phyloP scores from a whole-genome alignment of 2,797 vertebrate genomes.

The Eptatretus atami region DNA sequence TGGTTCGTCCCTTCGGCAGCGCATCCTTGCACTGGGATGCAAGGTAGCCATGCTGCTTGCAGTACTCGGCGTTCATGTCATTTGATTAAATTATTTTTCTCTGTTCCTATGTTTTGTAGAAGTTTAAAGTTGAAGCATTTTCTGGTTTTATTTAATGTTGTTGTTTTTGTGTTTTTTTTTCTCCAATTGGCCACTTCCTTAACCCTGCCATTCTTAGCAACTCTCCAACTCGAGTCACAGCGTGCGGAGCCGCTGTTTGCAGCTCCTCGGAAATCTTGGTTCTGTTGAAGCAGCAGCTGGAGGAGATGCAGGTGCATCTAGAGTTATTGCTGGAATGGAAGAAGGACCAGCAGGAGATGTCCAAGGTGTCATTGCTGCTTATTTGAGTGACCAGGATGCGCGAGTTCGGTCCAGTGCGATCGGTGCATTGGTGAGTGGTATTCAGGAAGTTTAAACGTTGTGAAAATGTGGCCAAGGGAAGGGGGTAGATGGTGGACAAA shows the following conservation, averaged over 20 bases:
- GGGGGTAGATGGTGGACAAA: too few species aligned
- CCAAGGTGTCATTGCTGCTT: slow-evolving; percentile 66
- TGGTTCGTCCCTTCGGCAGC: slow-evolving; percentile 24
- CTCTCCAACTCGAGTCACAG: slow-evolving; percentile 57
- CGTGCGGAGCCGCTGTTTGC: slow-evolving; percentile 72
- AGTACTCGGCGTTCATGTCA: too few species aligned
- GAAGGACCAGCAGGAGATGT: slow-evolving; percentile 24
- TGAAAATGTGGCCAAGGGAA: too few species aligned
- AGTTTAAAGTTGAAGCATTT: too few species aligned
- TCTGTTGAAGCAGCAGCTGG: slow-evolving; percentile 21
- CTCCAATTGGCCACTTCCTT: too few species aligned
- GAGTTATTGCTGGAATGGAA: slow-evolving; percentile 26
- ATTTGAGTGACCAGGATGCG: slow-evolving; percentile 72
- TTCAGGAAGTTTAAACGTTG: too few species aligned
- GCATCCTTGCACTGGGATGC: slow-evolving; percentile 52
- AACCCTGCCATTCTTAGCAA: slow-evolving; percentile 18
- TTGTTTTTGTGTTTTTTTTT: too few species aligned
- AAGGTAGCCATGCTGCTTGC: slow-evolving; percentile 16
- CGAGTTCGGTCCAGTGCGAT: slow-evolving; percentile 66
- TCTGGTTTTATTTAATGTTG: too few species aligned
- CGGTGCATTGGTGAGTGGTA: slow-evolving; percentile 50
- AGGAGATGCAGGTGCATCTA: too few species aligned
- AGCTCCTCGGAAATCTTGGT: slow-evolving; percentile 56
- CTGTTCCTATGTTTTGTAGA: too few species aligned
- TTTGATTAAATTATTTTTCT: too few species aligned